phyloP scores from a whole-genome alignment of 2,113 vertebrate genomes.

The Pantherophis guttatus region DNA sequence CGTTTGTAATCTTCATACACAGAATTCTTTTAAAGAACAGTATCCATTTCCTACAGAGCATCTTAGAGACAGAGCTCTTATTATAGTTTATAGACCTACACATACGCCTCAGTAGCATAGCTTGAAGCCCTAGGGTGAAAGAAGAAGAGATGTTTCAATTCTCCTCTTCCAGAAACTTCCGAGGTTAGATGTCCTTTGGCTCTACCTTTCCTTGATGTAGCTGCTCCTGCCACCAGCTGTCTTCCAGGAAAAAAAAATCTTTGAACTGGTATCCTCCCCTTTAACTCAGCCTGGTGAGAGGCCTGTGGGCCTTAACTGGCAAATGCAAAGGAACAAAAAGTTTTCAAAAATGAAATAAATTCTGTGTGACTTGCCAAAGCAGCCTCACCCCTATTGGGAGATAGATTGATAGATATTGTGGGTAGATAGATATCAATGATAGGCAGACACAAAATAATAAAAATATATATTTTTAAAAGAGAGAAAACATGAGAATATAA shows the following conservation, averaged over 20 bases:
- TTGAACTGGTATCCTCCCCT: neutral
- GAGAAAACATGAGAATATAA: neutral
- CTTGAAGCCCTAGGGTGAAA: neutral
- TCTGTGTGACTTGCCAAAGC: neutral
- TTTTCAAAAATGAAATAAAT: neutral
- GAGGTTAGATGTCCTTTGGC: neutral
- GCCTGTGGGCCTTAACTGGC: neutral
- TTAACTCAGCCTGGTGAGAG: neutral
- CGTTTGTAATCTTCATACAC: neutral
- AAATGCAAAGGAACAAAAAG: neutral
- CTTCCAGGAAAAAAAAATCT: neutral
- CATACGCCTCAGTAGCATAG: neutral
- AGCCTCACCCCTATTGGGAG: neutral
- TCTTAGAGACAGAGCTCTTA: neutral
- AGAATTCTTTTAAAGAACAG: neutral
- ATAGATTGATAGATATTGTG: neutral
- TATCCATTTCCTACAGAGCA: neutral
- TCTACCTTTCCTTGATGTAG: neutral
- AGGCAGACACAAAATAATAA: neutral
- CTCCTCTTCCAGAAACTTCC: neutral
- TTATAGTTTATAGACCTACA: neutral
- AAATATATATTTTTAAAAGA: neutral
- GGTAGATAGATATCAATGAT: neutral
- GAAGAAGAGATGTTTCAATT: neutral
- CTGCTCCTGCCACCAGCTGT: neutral